Conservation (phyloP, 2,113 vertebrate species). For the Globicephala melas region DNA sequence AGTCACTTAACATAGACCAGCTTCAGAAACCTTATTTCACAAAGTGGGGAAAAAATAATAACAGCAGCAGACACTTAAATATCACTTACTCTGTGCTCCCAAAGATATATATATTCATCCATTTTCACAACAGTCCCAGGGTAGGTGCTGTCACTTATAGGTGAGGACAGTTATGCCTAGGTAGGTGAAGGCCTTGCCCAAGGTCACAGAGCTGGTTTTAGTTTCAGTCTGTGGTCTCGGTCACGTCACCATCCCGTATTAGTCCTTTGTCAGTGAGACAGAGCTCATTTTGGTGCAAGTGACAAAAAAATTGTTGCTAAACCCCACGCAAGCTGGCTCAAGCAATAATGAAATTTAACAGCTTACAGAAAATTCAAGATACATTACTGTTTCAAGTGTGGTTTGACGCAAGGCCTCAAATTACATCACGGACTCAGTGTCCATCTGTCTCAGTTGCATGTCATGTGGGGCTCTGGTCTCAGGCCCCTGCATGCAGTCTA, state of each 20-base stretch:
- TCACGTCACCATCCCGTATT: not conserved
- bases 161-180: not conserved
- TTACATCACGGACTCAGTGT: not conserved
- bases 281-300: not conserved
- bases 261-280: not conserved
- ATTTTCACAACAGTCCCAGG: not conserved
- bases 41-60: not conserved
- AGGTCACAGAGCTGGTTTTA: not conserved
- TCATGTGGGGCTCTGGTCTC: not conserved
- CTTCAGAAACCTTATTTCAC: constrained; percentile 20
- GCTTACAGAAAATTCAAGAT: not conserved
- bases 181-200: not conserved
- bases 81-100: not conserved
- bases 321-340: not conserved
- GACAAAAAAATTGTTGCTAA: not conserved
- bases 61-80: not conserved
- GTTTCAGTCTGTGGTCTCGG: not conserved
- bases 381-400: not conserved
- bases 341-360: not conserved
- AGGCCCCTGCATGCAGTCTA: not conserved
- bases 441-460: not conserved
- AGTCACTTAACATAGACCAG: not conserved
- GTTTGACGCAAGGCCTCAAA: not conserved
- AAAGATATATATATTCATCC: not conserved
- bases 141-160: not conserved